A percentile compares a stretch with the other conserved stretches of the same genome.
phyloP scores from a whole-genome alignment of 2,113 vertebrate genomes.

The Indicator maculatus region DNA sequence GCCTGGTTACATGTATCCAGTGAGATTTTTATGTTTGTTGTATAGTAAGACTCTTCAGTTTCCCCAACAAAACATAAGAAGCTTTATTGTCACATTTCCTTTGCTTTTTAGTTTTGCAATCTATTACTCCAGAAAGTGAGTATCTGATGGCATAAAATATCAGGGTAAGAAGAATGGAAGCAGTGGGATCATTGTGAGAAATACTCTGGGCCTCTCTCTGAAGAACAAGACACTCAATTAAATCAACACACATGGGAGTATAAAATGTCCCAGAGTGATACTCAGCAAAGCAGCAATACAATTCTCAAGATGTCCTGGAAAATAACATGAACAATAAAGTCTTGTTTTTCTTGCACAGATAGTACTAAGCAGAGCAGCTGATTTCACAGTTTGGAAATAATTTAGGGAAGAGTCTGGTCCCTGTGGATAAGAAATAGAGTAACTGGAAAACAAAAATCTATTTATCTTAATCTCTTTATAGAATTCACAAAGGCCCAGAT shows the following conservation, averaged over 20 bases:
- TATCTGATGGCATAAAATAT: not conserved
- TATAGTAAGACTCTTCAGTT: not conserved
- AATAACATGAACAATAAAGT: not conserved
- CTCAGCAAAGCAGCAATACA: not conserved
- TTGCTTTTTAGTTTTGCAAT: not conserved
- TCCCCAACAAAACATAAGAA: not conserved
- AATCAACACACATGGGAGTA: not conserved
- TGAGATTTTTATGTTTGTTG: not conserved
- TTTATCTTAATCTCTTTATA: conserved; percentile 49
- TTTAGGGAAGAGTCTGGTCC: conserved; percentile 53
- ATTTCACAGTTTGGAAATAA: conserved; percentile 61
- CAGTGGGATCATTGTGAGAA: not conserved
- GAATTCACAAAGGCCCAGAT: conserved; percentile 13
- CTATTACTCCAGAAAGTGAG: not conserved
- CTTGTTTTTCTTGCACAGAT: conserved; percentile 27
- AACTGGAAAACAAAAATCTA: not conserved
- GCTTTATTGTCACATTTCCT: not conserved
- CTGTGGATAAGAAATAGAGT: conserved; percentile 29
- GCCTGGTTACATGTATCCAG: not conserved
- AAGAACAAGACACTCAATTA: not conserved
- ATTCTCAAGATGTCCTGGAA: not conserved
- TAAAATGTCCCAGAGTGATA: not conserved
- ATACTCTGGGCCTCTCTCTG: not conserved
- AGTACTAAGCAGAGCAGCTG: not conserved
- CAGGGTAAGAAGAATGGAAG: not conserved